Base-by-base conservation (phyloP, 2,888 invertebrate genomes). In the Thymelicus sylvestris region DNA sequence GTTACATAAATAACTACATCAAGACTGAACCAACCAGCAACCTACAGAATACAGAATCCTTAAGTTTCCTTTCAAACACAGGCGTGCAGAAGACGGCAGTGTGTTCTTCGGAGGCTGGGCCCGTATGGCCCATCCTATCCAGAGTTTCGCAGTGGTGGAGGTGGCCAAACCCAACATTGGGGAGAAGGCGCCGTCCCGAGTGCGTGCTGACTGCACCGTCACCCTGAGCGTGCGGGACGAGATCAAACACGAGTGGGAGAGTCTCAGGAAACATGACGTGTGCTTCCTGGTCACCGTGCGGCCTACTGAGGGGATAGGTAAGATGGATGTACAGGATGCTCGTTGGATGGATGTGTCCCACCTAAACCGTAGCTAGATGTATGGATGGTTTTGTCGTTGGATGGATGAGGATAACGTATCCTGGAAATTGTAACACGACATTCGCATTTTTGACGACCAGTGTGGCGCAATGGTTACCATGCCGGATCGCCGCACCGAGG, bases 81-180 rank as follows among this genome's bases (percentile, higher is more conserved):
- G 97, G 97, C 95, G 95, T 86, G 94, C 98, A 0, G 99, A 99
- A 94, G 98, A 98, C 84, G 96, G 95, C 0, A 95, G 95, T 67
- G 96, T 97, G 0, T 97, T 97, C 81, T 99, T 98, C 91, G 99
- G 99, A 13, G 99, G 99, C 2, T 99, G 99, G 99, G 99, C 99
- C 0, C 95, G 99, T 74, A 99, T 99, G 99, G 99, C 99, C 0
- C 97, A 99, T 79, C 98, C 99, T 0, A 97, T 99, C 71, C 95
- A 96, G 8, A 96, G 96, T 73, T 99, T 99, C 89, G 97, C 97
- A 3, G 98, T 99, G 0, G 98, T 99, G 0, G 99, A 99, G 92
- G 98, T 99, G 8, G 96, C 97, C 0, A 98, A 98, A 81, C 98
- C 98, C 0, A 97, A 98, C 85, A 97, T 98, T 60, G 97, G 99